Evolutionary conservation across 2,113 vertebrate species (phyloP).

Genomic region (Symphodus melops): DNA sequence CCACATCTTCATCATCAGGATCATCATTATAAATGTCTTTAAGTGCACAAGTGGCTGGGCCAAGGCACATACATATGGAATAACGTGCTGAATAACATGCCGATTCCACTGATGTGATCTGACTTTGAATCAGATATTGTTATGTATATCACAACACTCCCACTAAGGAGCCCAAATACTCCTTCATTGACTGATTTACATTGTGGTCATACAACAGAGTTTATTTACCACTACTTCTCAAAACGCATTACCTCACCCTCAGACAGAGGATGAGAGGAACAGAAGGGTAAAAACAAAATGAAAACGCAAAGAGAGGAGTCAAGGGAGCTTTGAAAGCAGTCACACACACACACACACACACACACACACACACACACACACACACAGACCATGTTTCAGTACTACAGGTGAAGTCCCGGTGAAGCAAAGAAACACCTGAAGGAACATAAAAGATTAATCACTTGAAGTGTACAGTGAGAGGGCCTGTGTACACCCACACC

Average conservation of each 20-base stretch:
- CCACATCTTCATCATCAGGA: too few relatives aligned
- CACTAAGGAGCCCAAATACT: too few relatives aligned
- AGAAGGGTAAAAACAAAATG: background rate
- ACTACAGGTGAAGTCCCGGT: slow-evolving; percentile 54
- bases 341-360: slow-evolving; percentile 12
- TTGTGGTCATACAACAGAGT: background rate
- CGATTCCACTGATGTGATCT: too few relatives aligned
- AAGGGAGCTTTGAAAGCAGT: slow-evolving; percentile 33
- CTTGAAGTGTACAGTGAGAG: slow-evolving; percentile 34
- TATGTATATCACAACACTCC: too few relatives aligned
- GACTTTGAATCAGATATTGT: too few relatives aligned
- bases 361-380: slow-evolving; percentile 25
- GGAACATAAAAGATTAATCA: slow-evolving; percentile 73
- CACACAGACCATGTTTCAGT: slow-evolving; percentile 32
- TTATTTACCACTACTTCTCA: background rate
- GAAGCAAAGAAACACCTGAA: slow-evolving; percentile 70
- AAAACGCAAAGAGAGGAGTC: slow-evolving; percentile 2
- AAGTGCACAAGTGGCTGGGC: too few relatives aligned
- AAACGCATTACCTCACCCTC: background rate
- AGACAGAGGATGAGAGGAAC: background rate
- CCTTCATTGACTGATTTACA: background rate
- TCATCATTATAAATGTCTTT: too few relatives aligned
- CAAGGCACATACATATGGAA: too few relatives aligned
- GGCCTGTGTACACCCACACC: background rate
- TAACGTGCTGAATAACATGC: too few relatives aligned